Percentiles rank a stretch among this genome's conserved stretches.
Conservation (phyloP, 2,888 invertebrate genomes). For the Hanleya hanleyi region DNA sequence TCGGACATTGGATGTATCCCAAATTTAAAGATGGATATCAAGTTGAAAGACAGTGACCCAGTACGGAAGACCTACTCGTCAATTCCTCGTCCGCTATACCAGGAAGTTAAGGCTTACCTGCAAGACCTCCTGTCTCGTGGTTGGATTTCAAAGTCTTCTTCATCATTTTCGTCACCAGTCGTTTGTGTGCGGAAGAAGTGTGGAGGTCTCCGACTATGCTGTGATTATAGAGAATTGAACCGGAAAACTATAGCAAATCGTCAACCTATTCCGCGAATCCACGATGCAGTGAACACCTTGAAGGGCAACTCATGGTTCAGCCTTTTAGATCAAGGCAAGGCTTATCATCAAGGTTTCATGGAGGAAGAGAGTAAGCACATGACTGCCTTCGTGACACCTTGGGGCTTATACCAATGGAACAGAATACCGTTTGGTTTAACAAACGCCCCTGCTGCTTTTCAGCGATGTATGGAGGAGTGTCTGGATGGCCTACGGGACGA, state of each 20-base stretch:
- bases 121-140: conserved; percentile 26
- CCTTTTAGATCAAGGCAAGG: conserved; percentile 27
- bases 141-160: conserved; percentile 30
- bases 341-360: conserved; percentile 34
- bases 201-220: conserved; percentile 27
- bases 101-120: conserved; percentile 44
- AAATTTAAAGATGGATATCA: conserved; percentile 35
- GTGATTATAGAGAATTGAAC: conserved; percentile 31
- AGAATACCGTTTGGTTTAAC: conserved; percentile 31
- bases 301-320: conserved; percentile 31
- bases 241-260: conserved; percentile 22
- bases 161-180: conserved; percentile 26
- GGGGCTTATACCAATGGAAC: conserved; percentile 31
- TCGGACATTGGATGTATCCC: conserved; percentile 35
- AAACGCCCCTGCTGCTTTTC: conserved; percentile 24
- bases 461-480: conserved; percentile 17
- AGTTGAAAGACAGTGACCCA: conserved; percentile 30
- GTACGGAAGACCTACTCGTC: conserved; percentile 34
- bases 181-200: conserved; percentile 32
- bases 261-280: conserved; percentile 30
- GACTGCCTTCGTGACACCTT: conserved; percentile 34
- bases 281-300: conserved; percentile 23
- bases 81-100: conserved; percentile 34
- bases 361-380: conserved; percentile 13
- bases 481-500: conserved; percentile 17